These are phyloP conservation scores for Shinisaurus crocodilurus DNA, from an alignment of 2,113 vertebrate species.

Conservation along the genomic window DNA sequence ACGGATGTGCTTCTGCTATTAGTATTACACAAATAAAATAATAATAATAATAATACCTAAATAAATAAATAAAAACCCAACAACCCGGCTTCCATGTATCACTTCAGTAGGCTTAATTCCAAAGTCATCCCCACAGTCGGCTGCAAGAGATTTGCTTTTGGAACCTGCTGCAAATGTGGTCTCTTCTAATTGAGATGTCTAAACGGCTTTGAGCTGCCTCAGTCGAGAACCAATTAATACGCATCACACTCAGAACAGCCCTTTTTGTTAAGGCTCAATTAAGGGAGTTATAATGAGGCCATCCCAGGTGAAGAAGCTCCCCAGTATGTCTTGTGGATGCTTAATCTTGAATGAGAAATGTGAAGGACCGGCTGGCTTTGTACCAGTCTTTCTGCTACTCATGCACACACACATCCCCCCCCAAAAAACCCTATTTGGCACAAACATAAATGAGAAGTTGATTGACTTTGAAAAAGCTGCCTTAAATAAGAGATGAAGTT, in stretches of 20 bases:
- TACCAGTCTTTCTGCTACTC: constrained; percentile 49
- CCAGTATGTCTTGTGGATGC: constrained; percentile 34
- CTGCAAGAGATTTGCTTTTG: constrained; percentile 41
- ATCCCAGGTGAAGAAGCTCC: constrained; percentile 52
- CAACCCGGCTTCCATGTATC: background rate
- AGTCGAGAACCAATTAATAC: constrained; percentile 67
- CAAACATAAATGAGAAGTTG: constrained; percentile 48
- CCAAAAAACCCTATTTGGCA: constrained; percentile 40
- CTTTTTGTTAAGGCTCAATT: constrained; percentile 68
- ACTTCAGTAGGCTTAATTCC: constrained; percentile 34
- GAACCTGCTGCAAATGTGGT: constrained; percentile 50
- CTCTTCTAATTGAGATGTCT: constrained; percentile 59
- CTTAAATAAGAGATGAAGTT: constrained; percentile 62
- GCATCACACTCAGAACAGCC: constrained; percentile 52
- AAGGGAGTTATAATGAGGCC: constrained; percentile 64
- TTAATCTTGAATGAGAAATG: constrained; percentile 59
- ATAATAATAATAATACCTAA: background rate
- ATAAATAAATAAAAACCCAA: background rate
- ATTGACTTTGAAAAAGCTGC: constrained; percentile 45
- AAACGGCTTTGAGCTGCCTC: constrained; percentile 48
- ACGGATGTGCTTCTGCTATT: constrained; percentile 36
- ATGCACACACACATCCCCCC: background rate
- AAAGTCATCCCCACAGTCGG: constrained; percentile 42
- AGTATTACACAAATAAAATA: constrained; percentile 9
- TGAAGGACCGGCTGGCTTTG: constrained; percentile 60